These are phyloP conservation scores for Anticlea derivata DNA, from an alignment of 2,888 invertebrate genomes.

Conservation along the genomic window DNA sequence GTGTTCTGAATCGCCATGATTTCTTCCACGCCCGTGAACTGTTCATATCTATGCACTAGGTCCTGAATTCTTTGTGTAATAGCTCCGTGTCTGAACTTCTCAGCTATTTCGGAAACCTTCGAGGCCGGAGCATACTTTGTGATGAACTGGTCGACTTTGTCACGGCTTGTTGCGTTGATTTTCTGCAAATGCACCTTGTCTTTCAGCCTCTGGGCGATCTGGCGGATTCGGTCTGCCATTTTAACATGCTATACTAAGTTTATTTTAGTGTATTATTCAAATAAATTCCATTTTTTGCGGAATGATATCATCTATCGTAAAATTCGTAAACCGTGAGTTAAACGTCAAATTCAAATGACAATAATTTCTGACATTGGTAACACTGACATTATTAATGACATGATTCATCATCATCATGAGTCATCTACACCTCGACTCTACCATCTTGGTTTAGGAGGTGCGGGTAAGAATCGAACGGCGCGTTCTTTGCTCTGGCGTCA, in stretches of 20 bases:
- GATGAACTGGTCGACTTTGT: constrained; percentile 69
- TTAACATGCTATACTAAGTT: constrained; percentile 61
- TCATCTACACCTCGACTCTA: too few species aligned
- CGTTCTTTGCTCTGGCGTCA: too few species aligned
- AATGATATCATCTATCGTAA: constrained; percentile 43
- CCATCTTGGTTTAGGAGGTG: too few species aligned
- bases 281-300: constrained; percentile 45
- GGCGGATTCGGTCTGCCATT: constrained; percentile 73
- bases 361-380: too few species aligned
- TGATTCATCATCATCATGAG: too few species aligned
- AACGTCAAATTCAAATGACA: constrained; percentile 6
- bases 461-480: too few species aligned
- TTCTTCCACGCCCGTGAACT: constrained; percentile 90
- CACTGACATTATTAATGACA: constrained; percentile 7
- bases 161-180: constrained; percentile 51
- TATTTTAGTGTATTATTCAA: constrained; percentile 34
- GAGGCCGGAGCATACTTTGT: constrained; percentile 65
- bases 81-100: constrained; percentile 65
- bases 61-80: constrained; percentile 67
- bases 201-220: constrained; percentile 64
- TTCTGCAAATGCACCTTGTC: constrained; percentile 64
- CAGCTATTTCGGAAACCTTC: constrained; percentile 66
- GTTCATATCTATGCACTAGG: constrained; percentile 86
- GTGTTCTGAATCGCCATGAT: constrained; percentile 89
- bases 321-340: too few species aligned